Percentiles rank a stretch among this genome's conserved stretches.
Evolutionary conservation across 2,888 invertebrate genomes (phyloP).

Genomic region (Acanthosepion lycidas): DNA sequence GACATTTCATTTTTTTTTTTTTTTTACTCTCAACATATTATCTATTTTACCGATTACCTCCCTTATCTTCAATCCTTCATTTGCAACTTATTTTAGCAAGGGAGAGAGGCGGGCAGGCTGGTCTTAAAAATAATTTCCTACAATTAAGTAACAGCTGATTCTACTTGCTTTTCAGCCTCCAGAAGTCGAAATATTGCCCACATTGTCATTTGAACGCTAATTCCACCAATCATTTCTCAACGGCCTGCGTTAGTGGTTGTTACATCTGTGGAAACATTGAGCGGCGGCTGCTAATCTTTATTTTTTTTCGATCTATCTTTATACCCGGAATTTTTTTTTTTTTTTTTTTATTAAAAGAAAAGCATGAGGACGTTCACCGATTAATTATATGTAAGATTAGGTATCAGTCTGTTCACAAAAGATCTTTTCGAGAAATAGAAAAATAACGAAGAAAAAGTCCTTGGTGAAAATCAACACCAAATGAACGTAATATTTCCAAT

Average conservation of each 20-base stretch:
- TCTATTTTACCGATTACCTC: background rate
- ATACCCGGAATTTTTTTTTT: background rate
- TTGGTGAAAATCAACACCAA: background rate
- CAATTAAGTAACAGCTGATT: constrained; percentile 33
- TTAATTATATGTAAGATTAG: background rate
- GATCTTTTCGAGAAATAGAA: background rate
- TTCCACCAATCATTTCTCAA: background rate
- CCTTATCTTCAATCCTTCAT: background rate
- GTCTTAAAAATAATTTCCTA: constrained; percentile 21
- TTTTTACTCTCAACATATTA: background rate
- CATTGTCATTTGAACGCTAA: constrained; percentile 33
- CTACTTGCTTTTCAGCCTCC: constrained; percentile 3
- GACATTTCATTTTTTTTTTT: background rate
- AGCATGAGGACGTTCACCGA: background rate
- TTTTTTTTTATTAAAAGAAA: background rate
- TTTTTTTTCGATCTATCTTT: constrained; percentile 16
- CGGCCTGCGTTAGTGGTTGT: background rate
- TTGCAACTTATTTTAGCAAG: background rate
- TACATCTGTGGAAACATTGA: background rate
- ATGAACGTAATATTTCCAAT: too few species aligned
- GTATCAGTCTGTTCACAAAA: background rate
- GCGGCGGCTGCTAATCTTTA: background rate
- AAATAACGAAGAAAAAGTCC: background rate
- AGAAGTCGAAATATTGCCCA: background rate
- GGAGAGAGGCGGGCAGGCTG: background rate